phyloP scores from a whole-genome alignment of 2,797 vertebrate species.

The Helostoma temminkii region DNA sequence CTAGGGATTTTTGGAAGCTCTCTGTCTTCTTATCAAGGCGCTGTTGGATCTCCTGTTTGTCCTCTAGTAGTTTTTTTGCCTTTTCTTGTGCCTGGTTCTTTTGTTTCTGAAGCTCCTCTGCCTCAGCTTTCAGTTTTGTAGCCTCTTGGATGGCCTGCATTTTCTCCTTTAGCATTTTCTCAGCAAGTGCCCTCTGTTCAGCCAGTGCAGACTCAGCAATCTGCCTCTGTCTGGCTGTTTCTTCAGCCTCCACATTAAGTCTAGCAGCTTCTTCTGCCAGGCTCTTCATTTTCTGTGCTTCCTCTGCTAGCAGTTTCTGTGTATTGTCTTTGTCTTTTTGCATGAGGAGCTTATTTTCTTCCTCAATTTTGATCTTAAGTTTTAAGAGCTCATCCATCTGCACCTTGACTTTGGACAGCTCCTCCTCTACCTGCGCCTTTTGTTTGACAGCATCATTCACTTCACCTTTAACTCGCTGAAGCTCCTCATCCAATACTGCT shows the following conservation, averaged over 20 bases:
- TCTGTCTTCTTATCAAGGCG: constrained; percentile 90
- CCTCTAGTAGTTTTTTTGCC: constrained; percentile 90
- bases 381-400: constrained; percentile 95
- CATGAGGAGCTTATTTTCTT: constrained; percentile 90
- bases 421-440: constrained; percentile 92
- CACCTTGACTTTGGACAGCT: constrained; percentile 89
- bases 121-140: constrained; percentile 89
- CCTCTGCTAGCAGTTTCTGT: constrained; percentile 90
- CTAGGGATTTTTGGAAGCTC: constrained; percentile 92
- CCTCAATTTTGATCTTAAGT: constrained; percentile 91
- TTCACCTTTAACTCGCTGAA: constrained; percentile 93
- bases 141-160: constrained; percentile 97
- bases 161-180: constrained; percentile 97
- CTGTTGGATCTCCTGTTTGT: constrained; percentile 93
- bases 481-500: constrained; percentile 90
- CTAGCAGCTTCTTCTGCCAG: constrained; percentile 93
- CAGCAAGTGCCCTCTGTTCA: constrained; percentile 90
- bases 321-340: constrained; percentile 92
- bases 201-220: constrained; percentile 89
- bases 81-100: constrained; percentile 93
- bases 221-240: constrained; percentile 90
- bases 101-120: constrained; percentile 92
- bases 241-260: constrained; percentile 91
- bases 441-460: constrained; percentile 89
- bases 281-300: constrained; percentile 95